phyloP scores from a whole-genome alignment of 2,113 vertebrate genomes.

The Eulemur macaco region DNA sequence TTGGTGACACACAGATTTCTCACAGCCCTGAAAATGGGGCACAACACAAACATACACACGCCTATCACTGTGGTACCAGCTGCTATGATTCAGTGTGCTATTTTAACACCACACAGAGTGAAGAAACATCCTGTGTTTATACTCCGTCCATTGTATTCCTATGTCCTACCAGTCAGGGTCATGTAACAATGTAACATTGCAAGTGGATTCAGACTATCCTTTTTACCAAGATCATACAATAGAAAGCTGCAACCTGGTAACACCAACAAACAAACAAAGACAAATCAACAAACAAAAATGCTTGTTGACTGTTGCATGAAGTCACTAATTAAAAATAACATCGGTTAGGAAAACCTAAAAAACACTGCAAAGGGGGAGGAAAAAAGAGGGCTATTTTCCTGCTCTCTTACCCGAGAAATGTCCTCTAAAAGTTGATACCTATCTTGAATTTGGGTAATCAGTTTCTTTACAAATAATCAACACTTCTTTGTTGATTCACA shows the following conservation, averaged over 20 bases:
- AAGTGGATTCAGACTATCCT: neutral
- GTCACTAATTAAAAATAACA: slow-evolving; percentile 14
- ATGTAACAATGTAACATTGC: neutral
- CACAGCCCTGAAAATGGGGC: neutral
- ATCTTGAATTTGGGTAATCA: neutral
- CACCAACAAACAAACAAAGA: neutral
- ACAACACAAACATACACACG: neutral
- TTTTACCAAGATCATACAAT: neutral
- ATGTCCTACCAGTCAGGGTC: neutral
- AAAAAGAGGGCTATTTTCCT: neutral
- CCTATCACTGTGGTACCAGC: neutral
- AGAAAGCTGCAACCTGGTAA: neutral
- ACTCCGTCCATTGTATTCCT: slow-evolving; percentile 5
- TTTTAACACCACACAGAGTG: slow-evolving; percentile 53
- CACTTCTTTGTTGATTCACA: neutral
- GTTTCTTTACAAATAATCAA: neutral
- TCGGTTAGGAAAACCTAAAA: neutral
- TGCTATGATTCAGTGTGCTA: neutral
- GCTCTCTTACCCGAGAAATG: slow-evolving; percentile 4
- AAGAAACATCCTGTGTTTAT: slow-evolving; percentile 49
- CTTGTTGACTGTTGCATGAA: neutral
- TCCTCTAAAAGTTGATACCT: neutral
- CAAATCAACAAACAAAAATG: neutral
- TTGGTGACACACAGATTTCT: neutral
- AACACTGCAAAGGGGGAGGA: neutral